phyloP scores from a whole-genome alignment of 2,797 vertebrate species.

The Tamandua tetradactyla region DNA sequence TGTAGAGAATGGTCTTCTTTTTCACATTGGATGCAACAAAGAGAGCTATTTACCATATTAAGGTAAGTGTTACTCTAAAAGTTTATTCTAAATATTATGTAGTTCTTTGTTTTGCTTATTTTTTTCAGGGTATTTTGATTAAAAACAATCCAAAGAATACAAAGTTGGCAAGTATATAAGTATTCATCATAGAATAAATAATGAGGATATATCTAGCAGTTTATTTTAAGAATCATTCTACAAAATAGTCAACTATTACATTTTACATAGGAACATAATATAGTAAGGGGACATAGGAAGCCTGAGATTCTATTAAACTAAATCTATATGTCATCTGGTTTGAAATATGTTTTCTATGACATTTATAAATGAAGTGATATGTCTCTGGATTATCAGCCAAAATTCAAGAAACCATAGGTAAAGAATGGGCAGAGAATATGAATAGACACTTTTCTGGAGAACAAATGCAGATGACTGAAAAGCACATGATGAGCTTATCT shows the following conservation, averaged over 20 bases:
- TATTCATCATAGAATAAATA: constrained; percentile 1
- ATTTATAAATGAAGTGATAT: background rate
- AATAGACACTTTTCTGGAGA: too few relatives aligned
- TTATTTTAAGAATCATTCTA: constrained; percentile 22
- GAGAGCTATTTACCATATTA: too few relatives aligned
- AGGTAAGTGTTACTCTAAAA: constrained; percentile 52
- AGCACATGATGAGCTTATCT: too few relatives aligned
- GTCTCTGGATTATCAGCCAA: background rate
- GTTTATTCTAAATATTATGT: background rate
- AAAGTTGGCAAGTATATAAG: background rate
- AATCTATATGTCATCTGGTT: background rate
- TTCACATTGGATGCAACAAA: too few relatives aligned
- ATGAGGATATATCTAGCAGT: background rate
- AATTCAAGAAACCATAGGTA: background rate
- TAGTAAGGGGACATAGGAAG: background rate
- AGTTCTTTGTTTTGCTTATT: background rate
- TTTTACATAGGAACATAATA: constrained; percentile 15
- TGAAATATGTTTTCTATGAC: constrained; percentile 16
- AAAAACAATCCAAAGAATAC: constrained; percentile 17
- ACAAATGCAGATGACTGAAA: too few relatives aligned
- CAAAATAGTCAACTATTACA: background rate
- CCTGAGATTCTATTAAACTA: background rate
- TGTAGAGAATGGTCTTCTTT: too few relatives aligned
- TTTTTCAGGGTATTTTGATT: background rate
- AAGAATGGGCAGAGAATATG: too few relatives aligned